These are phyloP conservation scores for Malurus leucopterus DNA, from an alignment of 2,797 vertebrate species.

Conservation along the genomic window DNA sequence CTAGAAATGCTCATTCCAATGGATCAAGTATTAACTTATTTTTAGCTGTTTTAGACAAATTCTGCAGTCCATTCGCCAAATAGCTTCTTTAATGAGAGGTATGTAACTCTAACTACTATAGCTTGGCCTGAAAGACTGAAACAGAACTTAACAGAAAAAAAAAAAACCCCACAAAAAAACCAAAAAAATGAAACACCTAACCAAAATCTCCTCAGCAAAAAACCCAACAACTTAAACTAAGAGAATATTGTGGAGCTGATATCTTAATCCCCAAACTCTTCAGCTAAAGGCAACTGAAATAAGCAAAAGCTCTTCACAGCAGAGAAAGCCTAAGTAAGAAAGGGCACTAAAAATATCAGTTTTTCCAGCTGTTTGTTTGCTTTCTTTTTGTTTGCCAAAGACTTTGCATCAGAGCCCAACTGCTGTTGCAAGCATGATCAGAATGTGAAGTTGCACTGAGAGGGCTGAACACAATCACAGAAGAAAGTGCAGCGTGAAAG, in stretches of 20 bases:
- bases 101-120: background rate
- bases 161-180: background rate
- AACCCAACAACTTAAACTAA: background rate
- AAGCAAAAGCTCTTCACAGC: background rate
- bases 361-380: background rate
- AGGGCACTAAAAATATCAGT: background rate
- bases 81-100: background rate
- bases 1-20: background rate
- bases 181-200: background rate
- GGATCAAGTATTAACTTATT: background rate
- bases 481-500: background rate
- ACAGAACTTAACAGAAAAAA: background rate
- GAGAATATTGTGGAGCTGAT: background rate
- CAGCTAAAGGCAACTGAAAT: background rate
- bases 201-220: background rate
- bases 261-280: background rate
- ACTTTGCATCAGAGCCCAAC: background rate
- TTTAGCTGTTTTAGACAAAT: background rate
- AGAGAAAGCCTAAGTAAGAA: background rate
- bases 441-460: background rate
- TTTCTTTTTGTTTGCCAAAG: background rate
- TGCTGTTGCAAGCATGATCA: background rate
- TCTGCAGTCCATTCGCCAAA: background rate
- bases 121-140: background rate
- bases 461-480: background rate